phyloP scores from a whole-genome alignment of 1,140 invertebrate genomes.

The Theocolax elegans region DNA sequence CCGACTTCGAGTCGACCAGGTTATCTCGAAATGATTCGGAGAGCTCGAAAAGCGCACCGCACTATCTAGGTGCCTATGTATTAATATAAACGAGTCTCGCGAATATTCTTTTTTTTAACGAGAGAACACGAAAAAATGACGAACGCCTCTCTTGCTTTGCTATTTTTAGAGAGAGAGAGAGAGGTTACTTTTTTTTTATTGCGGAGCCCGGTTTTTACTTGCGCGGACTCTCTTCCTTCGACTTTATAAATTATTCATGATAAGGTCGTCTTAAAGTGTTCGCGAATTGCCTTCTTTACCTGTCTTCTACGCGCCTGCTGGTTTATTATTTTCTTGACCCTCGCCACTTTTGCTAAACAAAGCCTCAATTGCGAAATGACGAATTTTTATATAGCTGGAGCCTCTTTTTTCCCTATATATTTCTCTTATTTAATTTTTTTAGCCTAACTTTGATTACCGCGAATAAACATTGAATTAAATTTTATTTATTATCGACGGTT shows the following conservation, averaged over 20 bases:
- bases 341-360: slow-evolving; percentile 5
- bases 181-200: slow-evolving; percentile 25
- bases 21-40: slow-evolving; percentile 39
- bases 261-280: slow-evolving; percentile 39
- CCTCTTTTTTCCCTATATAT: too few relatives aligned
- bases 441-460: too few relatives aligned
- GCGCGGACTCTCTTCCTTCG: slow-evolving; percentile 3
- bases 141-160: slow-evolving; percentile 13
- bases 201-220: background rate
- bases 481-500: too few relatives aligned
- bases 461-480: too few relatives aligned
- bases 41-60: slow-evolving; percentile 36
- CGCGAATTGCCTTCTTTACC: slow-evolving; percentile 17
- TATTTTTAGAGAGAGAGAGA: slow-evolving; percentile 24
- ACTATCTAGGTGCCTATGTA: too few relatives aligned
- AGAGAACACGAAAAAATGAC: slow-evolving; percentile 29
- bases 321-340: slow-evolving; percentile 1
- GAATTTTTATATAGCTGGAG: slow-evolving; percentile 21
- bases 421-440: too few relatives aligned
- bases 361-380: background rate
- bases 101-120: too few relatives aligned
- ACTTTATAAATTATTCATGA: slow-evolving; percentile 42
- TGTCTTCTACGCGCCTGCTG: background rate
- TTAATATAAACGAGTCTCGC: too few relatives aligned
- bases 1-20: slow-evolving; percentile 33